phyloP scores from a whole-genome alignment of 2,888 invertebrate species.

The Latheticus oryzae region DNA sequence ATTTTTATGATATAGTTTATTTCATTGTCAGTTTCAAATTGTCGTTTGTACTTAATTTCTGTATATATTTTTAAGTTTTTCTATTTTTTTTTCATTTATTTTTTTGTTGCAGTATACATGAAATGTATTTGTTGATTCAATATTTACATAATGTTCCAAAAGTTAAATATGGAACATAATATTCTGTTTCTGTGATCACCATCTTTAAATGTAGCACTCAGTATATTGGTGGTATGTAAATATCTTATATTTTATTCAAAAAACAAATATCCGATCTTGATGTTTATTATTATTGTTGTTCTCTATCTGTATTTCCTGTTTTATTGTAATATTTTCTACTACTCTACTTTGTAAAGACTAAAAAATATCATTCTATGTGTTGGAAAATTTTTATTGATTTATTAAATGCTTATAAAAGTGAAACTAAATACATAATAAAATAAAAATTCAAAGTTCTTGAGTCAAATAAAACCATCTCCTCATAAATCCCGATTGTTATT shows the following conservation, averaged over 20 bases:
- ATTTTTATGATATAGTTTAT: conserved; percentile 43
- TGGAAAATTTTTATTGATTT: conserved; percentile 59
- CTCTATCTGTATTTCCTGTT: conserved; percentile 53
- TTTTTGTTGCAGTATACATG: conserved; percentile 26
- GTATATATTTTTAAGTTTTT: conserved; percentile 32
- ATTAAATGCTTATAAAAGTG: conserved; percentile 52
- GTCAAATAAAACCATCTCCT: too few species aligned
- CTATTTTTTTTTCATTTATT: conserved; percentile 25
- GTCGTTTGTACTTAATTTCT: conserved; percentile 48
- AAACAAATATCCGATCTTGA: conserved; percentile 56
- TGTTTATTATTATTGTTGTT: conserved; percentile 53
- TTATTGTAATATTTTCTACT: conserved; percentile 52
- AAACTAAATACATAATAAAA: conserved; percentile 46
- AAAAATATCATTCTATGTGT: conserved; percentile 52
- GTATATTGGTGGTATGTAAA: conserved; percentile 58
- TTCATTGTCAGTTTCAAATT: conserved; percentile 41
- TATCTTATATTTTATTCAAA: conserved; percentile 54
- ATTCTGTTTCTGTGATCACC: conserved; percentile 59
- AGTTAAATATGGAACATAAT: conserved; percentile 14
- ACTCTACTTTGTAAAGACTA: conserved; percentile 51
- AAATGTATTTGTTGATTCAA: conserved; percentile 31
- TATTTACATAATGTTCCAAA: too few species aligned
- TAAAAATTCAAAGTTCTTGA: too few species aligned
- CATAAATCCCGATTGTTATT: too few species aligned
- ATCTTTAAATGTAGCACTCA: conserved; percentile 57